Base-by-base conservation (phyloP, 2,113 vertebrate species). In the Channa maculata region DNA sequence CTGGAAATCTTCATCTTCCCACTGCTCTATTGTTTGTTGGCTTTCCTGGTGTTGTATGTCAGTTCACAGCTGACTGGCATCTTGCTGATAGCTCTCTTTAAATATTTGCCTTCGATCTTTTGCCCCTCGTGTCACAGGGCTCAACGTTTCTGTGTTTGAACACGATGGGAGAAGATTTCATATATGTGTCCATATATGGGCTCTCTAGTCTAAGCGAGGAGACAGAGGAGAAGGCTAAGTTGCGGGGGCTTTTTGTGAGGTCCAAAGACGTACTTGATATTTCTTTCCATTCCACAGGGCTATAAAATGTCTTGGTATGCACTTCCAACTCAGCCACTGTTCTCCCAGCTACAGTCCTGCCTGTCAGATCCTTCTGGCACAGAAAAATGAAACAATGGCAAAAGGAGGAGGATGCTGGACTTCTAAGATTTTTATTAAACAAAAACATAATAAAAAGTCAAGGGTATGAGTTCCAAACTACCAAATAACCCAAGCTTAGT, bases 161-260 rank as follows among this genome's bases (percentile, higher is more conserved):
- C 68, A 79, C 82, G 8, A 58, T 90, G 75, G 58, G 33, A 84
- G 70, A 88, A 82, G 68, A 80, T 89, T 92, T 54, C 80, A 76
- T 87, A 86, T 73, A 91, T 60, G 70, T 89, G 82, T 70, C 91
- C 92, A 90, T 93, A 94, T 93, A 93, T 86, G 93, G 93, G 78
- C 86, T 77, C 71, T 85, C 41, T 88, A 62, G 57, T 87, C 82
- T 80, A 72, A 69, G 80, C 5, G 62, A 78, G 76, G 54, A 89
- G 76, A 75, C 82, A 61, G 83, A 84, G 55, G 63, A 80, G 78
- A 88, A 79, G 76, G 75, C 68, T 66, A 71, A 79, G 81, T 79
- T 85, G 80, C 49, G 50, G 65, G 78, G 84, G 79, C 81, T 75
- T 88, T 89, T 88, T 90, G 90, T 89, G 83, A 88, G 86, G 88